These are phyloP conservation scores for Siniperca undulata DNA, from an alignment of 2,797 vertebrate species.

Conservation along the genomic window DNA sequence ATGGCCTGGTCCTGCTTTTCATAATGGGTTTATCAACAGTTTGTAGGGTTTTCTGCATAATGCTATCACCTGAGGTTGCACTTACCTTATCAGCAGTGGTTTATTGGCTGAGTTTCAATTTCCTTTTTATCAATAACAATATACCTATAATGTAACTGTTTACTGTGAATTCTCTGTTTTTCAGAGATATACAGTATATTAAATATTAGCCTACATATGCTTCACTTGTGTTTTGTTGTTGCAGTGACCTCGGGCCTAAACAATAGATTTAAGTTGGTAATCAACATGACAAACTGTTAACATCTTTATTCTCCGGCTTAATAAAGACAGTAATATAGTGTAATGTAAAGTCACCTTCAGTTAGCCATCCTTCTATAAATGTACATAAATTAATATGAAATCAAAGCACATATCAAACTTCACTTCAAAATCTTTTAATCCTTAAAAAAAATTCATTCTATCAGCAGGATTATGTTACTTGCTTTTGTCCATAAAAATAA, in stretches of 20 bases:
- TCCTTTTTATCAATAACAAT: neutral
- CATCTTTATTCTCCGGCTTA: neutral
- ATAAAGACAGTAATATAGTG: neutral
- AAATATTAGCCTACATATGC: neutral
- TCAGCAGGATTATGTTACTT: neutral
- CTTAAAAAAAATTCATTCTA: neutral
- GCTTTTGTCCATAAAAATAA: neutral
- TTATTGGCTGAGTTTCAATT: neutral
- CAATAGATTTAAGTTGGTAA: neutral
- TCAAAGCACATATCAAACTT: neutral
- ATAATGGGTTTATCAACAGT: neutral
- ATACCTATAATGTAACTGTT: neutral
- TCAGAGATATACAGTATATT: neutral
- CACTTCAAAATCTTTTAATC: neutral
- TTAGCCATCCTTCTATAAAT: neutral
- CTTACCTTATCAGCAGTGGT: constrained; percentile 4
- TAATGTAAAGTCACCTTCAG: neutral
- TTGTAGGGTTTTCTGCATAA: neutral
- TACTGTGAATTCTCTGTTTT: neutral
- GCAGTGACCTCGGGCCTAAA: neutral
- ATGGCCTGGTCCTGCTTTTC: neutral
- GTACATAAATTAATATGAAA: neutral
- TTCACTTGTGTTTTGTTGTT: neutral
- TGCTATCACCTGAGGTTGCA: neutral
- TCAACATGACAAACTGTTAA: neutral